Conservation (phyloP, 1,140 invertebrate genomes). For the Drosophila orosa region DNA sequence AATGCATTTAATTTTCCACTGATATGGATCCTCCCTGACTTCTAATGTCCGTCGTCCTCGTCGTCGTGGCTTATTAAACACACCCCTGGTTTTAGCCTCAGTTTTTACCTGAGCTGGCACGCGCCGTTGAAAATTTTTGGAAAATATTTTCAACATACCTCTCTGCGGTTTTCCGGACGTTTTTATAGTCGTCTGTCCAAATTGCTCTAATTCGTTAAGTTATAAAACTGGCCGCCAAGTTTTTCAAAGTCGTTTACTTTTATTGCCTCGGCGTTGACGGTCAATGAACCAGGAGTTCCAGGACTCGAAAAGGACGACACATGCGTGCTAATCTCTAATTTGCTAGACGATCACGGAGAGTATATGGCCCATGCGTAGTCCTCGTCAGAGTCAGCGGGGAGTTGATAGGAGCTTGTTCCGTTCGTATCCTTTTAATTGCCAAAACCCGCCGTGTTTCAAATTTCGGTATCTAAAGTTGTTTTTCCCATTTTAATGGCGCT, state of each 20-base stretch:
- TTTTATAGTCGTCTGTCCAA: constrained; percentile 74
- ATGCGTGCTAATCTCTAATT: constrained; percentile 83
- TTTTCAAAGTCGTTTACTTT: constrained; percentile 60
- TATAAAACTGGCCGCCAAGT: constrained; percentile 76
- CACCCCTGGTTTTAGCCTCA: constrained; percentile 15
- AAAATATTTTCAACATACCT: constrained; percentile 52
- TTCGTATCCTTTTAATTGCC: constrained; percentile 76
- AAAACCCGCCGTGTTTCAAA: constrained; percentile 77
- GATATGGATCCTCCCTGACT: constrained; percentile 50
- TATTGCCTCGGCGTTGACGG: constrained; percentile 56
- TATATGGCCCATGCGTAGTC: constrained; percentile 31
- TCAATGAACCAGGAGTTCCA: constrained; percentile 60
- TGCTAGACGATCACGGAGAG: constrained; percentile 69
- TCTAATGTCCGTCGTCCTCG: constrained; percentile 43
- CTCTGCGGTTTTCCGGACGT: constrained; percentile 71
- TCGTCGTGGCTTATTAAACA: constrained; percentile 74
- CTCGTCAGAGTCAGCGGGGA: constrained; percentile 44
- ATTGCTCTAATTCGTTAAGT: constrained; percentile 77
- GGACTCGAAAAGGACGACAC: constrained; percentile 65
- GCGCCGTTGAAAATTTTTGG: constrained; percentile 32
- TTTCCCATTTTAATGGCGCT: constrained; percentile 83
- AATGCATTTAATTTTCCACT: constrained; percentile 61
- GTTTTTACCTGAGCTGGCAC: constrained; percentile 46
- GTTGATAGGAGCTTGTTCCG: constrained; percentile 63
- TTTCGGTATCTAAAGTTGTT: constrained; percentile 83